Evolutionary conservation across 2,888 invertebrate species (phyloP).

Genomic region (Tenthredo mesomela): DNA sequence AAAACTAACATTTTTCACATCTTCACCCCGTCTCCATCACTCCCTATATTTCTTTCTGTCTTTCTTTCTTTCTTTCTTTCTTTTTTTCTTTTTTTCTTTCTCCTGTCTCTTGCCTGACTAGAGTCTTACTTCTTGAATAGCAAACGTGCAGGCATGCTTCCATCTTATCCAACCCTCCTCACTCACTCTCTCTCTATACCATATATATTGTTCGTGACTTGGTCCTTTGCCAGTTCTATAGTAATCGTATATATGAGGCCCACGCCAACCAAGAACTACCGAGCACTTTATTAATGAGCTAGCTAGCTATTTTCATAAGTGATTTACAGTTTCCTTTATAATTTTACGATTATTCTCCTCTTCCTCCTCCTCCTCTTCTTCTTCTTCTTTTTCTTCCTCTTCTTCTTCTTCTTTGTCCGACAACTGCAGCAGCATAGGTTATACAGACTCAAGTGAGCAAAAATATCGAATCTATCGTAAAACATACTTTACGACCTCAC

Average conservation of each 20-base stretch:
- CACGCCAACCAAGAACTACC: conserved; percentile 34
- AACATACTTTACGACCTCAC: neutral
- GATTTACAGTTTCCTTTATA: conserved; percentile 53
- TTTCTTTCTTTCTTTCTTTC: neutral
- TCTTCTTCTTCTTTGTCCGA: neutral
- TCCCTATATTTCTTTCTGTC: neutral
- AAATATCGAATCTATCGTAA: conserved; percentile 13
- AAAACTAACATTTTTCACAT: conserved; percentile 41
- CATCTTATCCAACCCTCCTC: neutral
- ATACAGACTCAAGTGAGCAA: neutral
- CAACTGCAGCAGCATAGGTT: neutral
- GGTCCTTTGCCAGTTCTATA: conserved; percentile 63
- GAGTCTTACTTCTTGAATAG: conserved; percentile 48
- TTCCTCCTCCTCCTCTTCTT: neutral
- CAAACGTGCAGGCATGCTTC: conserved; percentile 52
- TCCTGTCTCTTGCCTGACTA: neutral
- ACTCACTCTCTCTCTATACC: conserved; percentile 4
- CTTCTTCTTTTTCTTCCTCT: neutral
- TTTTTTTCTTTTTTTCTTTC: neutral
- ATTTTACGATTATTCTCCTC: conserved; percentile 28
- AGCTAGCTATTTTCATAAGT: conserved; percentile 52
- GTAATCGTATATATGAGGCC: conserved; percentile 13
- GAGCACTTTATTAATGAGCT: conserved; percentile 52
- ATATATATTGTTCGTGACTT: conserved; percentile 65
- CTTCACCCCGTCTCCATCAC: neutral